Conservation (phyloP, 1,140 invertebrate genomes). For the Vollenhovia emeryi region DNA sequence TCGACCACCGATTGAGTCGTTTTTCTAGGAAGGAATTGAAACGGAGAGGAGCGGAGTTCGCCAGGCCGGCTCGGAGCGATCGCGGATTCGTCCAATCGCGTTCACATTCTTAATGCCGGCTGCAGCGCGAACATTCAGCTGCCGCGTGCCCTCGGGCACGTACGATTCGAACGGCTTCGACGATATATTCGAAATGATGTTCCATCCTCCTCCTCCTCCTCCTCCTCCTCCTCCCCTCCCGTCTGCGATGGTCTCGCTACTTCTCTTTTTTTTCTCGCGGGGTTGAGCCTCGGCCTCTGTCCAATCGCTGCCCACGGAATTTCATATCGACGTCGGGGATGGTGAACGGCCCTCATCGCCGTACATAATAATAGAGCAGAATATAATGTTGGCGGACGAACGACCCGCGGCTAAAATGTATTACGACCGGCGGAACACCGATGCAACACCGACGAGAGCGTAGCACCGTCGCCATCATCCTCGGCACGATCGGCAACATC, state of each 20-base stretch:
- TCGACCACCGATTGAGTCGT: not conserved
- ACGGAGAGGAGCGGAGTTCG: not conserved
- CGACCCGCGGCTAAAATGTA: slow-evolving; percentile 78
- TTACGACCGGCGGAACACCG: slow-evolving; percentile 57
- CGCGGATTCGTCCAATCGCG: slow-evolving; percentile 57
- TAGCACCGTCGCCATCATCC: slow-evolving; percentile 44
- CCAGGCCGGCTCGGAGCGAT: slow-evolving; percentile 27
- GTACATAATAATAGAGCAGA: slow-evolving; percentile 79
- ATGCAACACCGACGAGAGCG: slow-evolving; percentile 46
- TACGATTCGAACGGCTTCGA: slow-evolving; percentile 59
- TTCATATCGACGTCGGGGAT: slow-evolving; percentile 70
- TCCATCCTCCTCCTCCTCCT: not conserved
- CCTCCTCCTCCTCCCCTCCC: not conserved
- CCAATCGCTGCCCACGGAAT: slow-evolving; percentile 76
- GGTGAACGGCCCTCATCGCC: slow-evolving; percentile 60
- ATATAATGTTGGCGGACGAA: slow-evolving; percentile 74
- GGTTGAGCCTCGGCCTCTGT: slow-evolving; percentile 35
- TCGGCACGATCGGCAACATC: slow-evolving; percentile 36
- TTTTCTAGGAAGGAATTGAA: slow-evolving; percentile 31
- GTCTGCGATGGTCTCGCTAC: not conserved
- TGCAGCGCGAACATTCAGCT: slow-evolving; percentile 61
- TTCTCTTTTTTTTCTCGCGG: slow-evolving; percentile 14
- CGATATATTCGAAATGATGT: slow-evolving; percentile 65
- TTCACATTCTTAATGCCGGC: slow-evolving; percentile 62
- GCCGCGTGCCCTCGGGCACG: slow-evolving; percentile 54